A percentile compares a stretch with the other conserved stretches of the same genome.
phyloP scores from a whole-genome alignment of 2,888 invertebrate genomes.

The Cybosia mesomella region DNA sequence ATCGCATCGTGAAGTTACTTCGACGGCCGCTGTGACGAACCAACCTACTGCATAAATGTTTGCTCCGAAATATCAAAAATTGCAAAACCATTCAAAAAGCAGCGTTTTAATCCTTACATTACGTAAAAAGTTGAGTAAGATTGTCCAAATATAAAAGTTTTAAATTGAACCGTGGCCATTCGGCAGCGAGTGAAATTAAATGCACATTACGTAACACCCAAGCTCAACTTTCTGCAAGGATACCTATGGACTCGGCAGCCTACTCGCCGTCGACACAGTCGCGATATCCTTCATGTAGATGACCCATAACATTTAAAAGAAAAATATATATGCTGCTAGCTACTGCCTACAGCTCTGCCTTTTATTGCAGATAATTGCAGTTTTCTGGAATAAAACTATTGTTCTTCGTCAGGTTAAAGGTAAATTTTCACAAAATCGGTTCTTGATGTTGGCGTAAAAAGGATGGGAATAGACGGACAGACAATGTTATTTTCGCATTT shows the following conservation, averaged over 20 bases:
- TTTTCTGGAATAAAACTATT: not conserved
- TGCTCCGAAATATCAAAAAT: slow-evolving; percentile 76
- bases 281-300: slow-evolving; percentile 35
- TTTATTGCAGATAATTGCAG: not conserved
- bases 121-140: slow-evolving; percentile 79
- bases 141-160: slow-evolving; percentile 75
- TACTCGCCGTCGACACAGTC: slow-evolving; percentile 34
- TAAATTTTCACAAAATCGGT: not conserved
- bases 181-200: slow-evolving; percentile 69
- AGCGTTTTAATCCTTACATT: slow-evolving; percentile 79
- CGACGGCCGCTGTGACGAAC: slow-evolving; percentile 55
- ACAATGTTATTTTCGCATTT: no score
- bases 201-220: slow-evolving; percentile 66
- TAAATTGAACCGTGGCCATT: slow-evolving; percentile 68
- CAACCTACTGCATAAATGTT: slow-evolving; percentile 68
- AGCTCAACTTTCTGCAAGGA: slow-evolving; percentile 64
- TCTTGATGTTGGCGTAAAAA: not conserved
- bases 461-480: no score
- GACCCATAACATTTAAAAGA: not conserved
- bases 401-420: not conserved
- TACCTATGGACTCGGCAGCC: slow-evolving; percentile 52
- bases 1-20: slow-evolving; percentile 57
- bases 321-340: no score
- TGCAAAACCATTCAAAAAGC: slow-evolving; percentile 75
- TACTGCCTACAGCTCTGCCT: not conserved